These are phyloP conservation scores for Drosophila virilis DNA, from an alignment of 1,140 invertebrate species.

Conservation along the genomic window DNA sequence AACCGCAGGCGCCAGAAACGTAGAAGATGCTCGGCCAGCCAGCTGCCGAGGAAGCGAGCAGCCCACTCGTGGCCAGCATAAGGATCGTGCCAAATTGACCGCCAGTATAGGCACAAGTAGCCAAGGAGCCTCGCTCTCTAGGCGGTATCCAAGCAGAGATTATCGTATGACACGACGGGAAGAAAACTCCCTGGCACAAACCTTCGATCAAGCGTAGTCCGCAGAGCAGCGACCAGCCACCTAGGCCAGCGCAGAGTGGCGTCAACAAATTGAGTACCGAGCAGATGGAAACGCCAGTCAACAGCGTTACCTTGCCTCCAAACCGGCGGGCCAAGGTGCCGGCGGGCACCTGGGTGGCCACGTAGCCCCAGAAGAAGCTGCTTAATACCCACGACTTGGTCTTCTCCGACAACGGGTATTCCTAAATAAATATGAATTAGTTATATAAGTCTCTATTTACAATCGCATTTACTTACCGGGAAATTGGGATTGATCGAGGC, in stretches of 20 bases:
- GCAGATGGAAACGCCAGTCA: slow-evolving; percentile 25
- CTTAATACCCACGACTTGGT: slow-evolving; percentile 84
- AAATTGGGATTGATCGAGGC: slow-evolving; percentile 47
- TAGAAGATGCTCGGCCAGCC: slow-evolving; percentile 93
- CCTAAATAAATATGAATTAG: not conserved
- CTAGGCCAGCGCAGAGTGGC: slow-evolving; percentile 65
- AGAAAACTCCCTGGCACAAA: slow-evolving; percentile 90
- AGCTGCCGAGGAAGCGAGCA: slow-evolving; percentile 86
- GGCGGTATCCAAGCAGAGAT: slow-evolving; percentile 90
- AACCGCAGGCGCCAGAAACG: slow-evolving; percentile 86
- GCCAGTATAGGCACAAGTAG: slow-evolving; percentile 87
- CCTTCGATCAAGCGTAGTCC: slow-evolving; percentile 89
- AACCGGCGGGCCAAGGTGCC: slow-evolving; percentile 87
- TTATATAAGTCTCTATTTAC: not conserved
- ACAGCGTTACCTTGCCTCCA: slow-evolving; percentile 85
- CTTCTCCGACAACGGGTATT: slow-evolving; percentile 40
- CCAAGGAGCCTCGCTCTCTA: slow-evolving; percentile 85
- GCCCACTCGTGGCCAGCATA: slow-evolving; percentile 86
- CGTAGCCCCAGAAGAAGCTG: slow-evolving; percentile 87
- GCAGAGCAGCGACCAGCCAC: slow-evolving; percentile 86
- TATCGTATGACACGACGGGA: slow-evolving; percentile 90
- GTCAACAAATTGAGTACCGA: slow-evolving; percentile 84
- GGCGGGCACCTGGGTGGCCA: slow-evolving; percentile 86
- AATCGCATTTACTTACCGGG: slow-evolving; percentile 41
- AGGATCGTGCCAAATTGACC: slow-evolving; percentile 90